A percentile compares a stretch with the other conserved stretches of the same genome.
phyloP scores from a whole-genome alignment of 2,113 vertebrate species.

The Megaptera novaeangliae region DNA sequence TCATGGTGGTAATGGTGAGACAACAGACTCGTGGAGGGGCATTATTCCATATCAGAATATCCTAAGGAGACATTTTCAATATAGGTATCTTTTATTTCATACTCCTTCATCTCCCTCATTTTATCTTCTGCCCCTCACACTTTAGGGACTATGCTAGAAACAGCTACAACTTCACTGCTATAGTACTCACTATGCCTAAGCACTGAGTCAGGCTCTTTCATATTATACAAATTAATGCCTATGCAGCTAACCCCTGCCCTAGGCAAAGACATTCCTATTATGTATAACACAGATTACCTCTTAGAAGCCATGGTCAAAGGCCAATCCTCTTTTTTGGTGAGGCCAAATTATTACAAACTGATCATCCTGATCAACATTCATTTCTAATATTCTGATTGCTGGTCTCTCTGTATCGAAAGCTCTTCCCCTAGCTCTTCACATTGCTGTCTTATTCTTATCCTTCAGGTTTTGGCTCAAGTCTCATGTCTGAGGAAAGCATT shows the following conservation, averaged over 20 bases:
- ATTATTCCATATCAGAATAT: neutral
- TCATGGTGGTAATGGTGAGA: neutral
- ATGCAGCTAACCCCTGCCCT: neutral
- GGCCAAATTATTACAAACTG: neutral
- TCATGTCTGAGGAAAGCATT: neutral
- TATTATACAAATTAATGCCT: neutral
- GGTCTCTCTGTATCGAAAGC: neutral
- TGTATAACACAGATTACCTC: neutral
- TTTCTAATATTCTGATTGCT: neutral
- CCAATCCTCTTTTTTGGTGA: neutral
- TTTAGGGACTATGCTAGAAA: neutral
- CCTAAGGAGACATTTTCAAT: neutral
- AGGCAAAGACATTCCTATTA: neutral
- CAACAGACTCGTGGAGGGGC: neutral
- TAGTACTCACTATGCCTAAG: neutral
- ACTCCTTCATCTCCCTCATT: neutral
- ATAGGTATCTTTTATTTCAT: neutral
- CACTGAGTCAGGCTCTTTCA: neutral
- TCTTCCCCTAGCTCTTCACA: neutral
- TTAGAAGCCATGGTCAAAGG: neutral
- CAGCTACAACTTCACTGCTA: neutral
- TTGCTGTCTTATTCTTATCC: neutral
- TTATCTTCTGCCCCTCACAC: neutral
- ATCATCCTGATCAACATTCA: neutral
- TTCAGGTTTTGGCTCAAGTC: neutral